Conservation (phyloP, 2,888 invertebrate genomes). For the Scaptodrosophila latifasciaeformis region DNA sequence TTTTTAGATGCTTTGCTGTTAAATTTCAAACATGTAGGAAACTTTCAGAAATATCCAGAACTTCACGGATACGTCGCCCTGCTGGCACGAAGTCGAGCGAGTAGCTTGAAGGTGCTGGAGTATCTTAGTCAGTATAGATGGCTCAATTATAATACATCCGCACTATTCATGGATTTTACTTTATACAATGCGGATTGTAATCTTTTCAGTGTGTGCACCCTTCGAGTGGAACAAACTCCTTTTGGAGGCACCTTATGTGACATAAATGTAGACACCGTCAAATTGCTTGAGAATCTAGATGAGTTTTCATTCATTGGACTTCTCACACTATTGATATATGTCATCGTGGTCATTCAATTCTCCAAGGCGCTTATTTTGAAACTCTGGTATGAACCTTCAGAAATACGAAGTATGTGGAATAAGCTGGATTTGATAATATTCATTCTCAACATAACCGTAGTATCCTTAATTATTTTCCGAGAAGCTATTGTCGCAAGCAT, state of each 20-base stretch:
- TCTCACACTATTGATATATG: slow-evolving; percentile 47
- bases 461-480: slow-evolving; percentile 38
- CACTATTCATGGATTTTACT: slow-evolving; percentile 69
- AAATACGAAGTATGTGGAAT: slow-evolving; percentile 56
- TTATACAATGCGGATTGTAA: slow-evolving; percentile 68
- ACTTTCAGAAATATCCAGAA: slow-evolving; percentile 48
- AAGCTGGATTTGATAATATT: slow-evolving; percentile 58
- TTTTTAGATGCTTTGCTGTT: slow-evolving; percentile 20
- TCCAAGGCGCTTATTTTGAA: slow-evolving; percentile 46
- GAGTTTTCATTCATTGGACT: slow-evolving; percentile 36
- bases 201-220: slow-evolving; percentile 60
- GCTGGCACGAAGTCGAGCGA: slow-evolving; percentile 60
- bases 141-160: slow-evolving; percentile 64
- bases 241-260: slow-evolving; percentile 51
- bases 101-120: slow-evolving; percentile 56
- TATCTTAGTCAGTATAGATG: slow-evolving; percentile 59
- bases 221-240: slow-evolving; percentile 65
- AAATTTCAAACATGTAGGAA: slow-evolving; percentile 34
- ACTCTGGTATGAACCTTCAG: slow-evolving; percentile 44
- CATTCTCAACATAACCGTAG: slow-evolving; percentile 46
- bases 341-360: slow-evolving; percentile 51
- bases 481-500: slow-evolving; percentile 46
- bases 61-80: slow-evolving; percentile 56
- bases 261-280: slow-evolving; percentile 47
- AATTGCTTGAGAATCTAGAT: slow-evolving; percentile 52